Evolutionary conservation across 2,888 invertebrate genomes (phyloP), one percentile per base, ranked within the genome.

Genomic region (Onchidella celtica): DNA sequence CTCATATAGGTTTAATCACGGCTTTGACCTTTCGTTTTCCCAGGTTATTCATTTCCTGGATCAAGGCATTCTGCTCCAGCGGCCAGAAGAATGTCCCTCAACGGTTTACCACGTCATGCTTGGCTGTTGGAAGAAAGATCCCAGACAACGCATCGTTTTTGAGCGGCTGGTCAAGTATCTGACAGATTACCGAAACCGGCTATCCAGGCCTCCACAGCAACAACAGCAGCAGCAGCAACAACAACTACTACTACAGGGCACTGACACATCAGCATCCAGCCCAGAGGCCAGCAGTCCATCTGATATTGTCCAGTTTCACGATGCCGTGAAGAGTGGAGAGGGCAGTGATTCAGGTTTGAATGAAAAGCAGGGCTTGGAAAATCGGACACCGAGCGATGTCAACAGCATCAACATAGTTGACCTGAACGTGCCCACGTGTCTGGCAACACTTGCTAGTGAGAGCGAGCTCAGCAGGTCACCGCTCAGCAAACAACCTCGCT

Each of bases 61-160:
- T 27, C 96, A 96, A 89, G 97, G 97, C 3, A 96, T 96, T 83
- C 95, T 97, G 91, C 94, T 97, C 73, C 96, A 96, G 47, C 96
- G 97, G 0, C 97, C 97, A 0, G 96, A 96, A 84, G 90, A 89
- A 38, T 93, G 93, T 81, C 92, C 93, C 2, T 89, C 91, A 6
- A 90, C 90, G 9, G 87, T 93, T 14, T 93, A 93, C 85, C 91
- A 92, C 87, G 88, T 93, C 82, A 92, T 93, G 92, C 83, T 93
- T 24, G 92, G 92, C 34, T 93, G 93, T 81, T 93, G 93, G 93
- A 89, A 96, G 89, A 95, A 95, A 0, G 97, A 97, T 88, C 96
- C 97, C 0, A 95, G 95, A 77, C 96, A 97, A 87, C 94, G 97
- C 74, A 95, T 96, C 68, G 95, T 94, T 27, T 97, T 97, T 90